phyloP scores from a whole-genome alignment of 2,797 vertebrate genomes.

The Anabas testudineus region DNA sequence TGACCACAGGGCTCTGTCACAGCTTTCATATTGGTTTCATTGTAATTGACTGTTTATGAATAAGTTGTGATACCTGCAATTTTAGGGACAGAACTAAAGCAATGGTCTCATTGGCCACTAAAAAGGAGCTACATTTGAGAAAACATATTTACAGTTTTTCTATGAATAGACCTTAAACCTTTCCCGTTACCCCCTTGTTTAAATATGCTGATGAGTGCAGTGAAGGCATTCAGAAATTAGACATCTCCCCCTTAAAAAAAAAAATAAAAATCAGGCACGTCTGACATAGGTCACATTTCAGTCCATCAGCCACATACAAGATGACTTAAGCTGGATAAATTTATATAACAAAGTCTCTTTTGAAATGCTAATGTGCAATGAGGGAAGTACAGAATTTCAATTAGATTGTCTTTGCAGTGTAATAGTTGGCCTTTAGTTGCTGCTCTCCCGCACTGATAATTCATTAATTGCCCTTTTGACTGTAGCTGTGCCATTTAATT shows the following conservation, averaged over 20 bases:
- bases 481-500: constrained; percentile 64
- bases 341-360: constrained; percentile 27
- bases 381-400: constrained; percentile 60
- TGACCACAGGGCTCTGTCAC: constrained; percentile 8
- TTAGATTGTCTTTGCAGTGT: constrained; percentile 60
- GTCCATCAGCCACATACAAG: constrained; percentile 13
- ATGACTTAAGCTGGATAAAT: constrained; percentile 27
- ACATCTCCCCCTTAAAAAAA: not conserved
- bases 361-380: constrained; percentile 57
- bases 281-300: constrained; percentile 35
- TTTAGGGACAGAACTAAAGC: too few relatives aligned
- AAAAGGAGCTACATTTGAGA: not conserved
- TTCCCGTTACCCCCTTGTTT: not conserved
- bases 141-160: not conserved
- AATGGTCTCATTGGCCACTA: not conserved
- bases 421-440: constrained; percentile 62
- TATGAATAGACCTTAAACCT: not conserved
- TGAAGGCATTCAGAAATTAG: not conserved
- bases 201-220: not conserved
- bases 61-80: constrained; percentile 1
- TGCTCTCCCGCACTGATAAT: constrained; percentile 52
- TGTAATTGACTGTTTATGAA: constrained; percentile 10
- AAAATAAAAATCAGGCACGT: constrained; percentile 2
- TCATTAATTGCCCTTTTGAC: constrained; percentile 68
- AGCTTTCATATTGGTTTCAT: constrained; percentile 10